Evolutionary conservation across 2,888 invertebrate species (phyloP), one percentile per base, ranked within the genome.

Genomic region (Lepas anatifera): DNA sequence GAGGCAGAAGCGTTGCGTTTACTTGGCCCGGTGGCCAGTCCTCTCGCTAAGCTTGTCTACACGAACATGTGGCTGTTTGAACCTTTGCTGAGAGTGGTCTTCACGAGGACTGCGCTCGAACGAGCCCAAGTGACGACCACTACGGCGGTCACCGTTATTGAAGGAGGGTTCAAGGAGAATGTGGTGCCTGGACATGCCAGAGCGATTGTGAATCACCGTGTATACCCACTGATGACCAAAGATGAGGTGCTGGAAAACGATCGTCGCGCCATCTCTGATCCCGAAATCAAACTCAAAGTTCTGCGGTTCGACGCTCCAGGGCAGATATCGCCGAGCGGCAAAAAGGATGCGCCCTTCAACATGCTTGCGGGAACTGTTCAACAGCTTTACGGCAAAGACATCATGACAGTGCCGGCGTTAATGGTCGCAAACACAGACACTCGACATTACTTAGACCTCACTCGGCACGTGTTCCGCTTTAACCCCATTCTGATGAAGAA

Each of bases 161-260:
- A 80, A 63, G 81, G 81, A 67, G 84, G 84, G 8, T 76, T 80
- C 43, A 83, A 83, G 78, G 78, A 79, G n/a, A 83, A 83, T 76
- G 80, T 83, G 6, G 76, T 83, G 64, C 81, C 83, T 4, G 77
- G 79, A 22, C 74, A 75, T 10, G 83, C 82, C 18, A 75, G 74
- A 50, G 83, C 82, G 8, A 75, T 78, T 29, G 77, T 83, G 29
- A 83, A 83, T 75, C 82, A 83, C 71, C 77, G 82, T 46, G 78
- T 83, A 39, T 82, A 83, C 75, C 81, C 82, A 13, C 77, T 80
- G 13, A 79, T 82, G 74, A 78, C 79, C 25, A 76, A 81, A 3
- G 75, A 78, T 70, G 79, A 82, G 74, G 82, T 76, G 16, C 39
- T 78, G 11, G 75, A 76, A 48, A 75, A 76, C 74, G 78, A 79